These are phyloP conservation scores for Polydrusus cervinus DNA, from an alignment of 2,888 invertebrate genomes.

Conservation along the genomic window DNA sequence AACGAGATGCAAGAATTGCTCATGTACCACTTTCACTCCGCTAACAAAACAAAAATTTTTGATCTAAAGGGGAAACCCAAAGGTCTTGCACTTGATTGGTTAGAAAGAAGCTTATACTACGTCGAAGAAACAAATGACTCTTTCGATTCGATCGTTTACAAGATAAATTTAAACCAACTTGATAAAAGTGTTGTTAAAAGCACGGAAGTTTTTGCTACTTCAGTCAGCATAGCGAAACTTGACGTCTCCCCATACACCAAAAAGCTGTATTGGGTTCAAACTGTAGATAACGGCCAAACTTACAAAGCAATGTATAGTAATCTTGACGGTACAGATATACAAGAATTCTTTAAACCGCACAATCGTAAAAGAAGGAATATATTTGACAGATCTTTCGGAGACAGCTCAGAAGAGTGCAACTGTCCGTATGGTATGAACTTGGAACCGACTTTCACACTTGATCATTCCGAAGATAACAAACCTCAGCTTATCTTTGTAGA, in stretches of 20 bases:
- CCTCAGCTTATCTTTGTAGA: conserved; percentile 80
- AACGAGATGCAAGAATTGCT: conserved; percentile 84
- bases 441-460: conserved; percentile 79
- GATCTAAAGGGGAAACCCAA: conserved; percentile 76
- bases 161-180: conserved; percentile 79
- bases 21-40: conserved; percentile 75
- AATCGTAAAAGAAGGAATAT: conserved; percentile 52
- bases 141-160: conserved; percentile 75
- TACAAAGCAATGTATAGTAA: conserved; percentile 79
- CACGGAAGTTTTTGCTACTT: conserved; percentile 74
- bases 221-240: conserved; percentile 78
- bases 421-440: conserved; percentile 79
- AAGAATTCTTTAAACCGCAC: conserved; percentile 73
- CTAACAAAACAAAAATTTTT: conserved; percentile 74
- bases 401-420: conserved; percentile 71
- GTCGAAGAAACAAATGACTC: conserved; percentile 73
- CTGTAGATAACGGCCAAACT: conserved; percentile 73
- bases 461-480: conserved; percentile 76
- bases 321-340: conserved; percentile 74
- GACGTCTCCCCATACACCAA: conserved; percentile 85
- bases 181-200: conserved; percentile 74
- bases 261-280: conserved; percentile 85
- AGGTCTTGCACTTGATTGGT: conserved; percentile 90
- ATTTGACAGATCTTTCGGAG: conserved; percentile 27
- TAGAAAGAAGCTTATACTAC: conserved; percentile 89